Base-by-base conservation (phyloP, 2,113 vertebrate genomes). In the Pachycephala philippinensis region DNA sequence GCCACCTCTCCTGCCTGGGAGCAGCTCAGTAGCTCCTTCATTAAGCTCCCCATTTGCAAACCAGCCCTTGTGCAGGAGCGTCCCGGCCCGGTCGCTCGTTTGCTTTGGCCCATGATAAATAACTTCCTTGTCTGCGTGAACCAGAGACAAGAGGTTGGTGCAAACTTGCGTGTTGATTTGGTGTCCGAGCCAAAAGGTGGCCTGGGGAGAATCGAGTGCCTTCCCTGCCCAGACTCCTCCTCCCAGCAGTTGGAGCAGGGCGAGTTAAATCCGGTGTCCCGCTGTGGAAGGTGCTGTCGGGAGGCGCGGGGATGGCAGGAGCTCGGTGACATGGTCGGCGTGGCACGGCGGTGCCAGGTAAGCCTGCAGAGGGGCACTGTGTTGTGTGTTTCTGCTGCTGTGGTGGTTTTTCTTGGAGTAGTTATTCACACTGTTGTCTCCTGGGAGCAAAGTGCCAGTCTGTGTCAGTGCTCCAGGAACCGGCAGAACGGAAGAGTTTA, bases 101-200 rank as follows among this genome's bases (percentile, higher is more conserved):
- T 68, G 40, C 49, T 84, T 89, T 93, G 90, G 90, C 78, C 66
- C 2, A 0, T 10, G 66, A 92, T 96, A 76, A 97, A 77, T 76
- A 79, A 61, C 81, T 92, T 68, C 60, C 80, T 82, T 84, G 66
- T 94, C 86, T 81, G 35, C 2, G 74, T 33, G 70, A 89, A 65
- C 40, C 57, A 53, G 78, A 65, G 57, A 83, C 66, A 52, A 87
- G 63, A 50, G 82, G 7, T 61, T 65, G 85, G 63, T 83, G 88
- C 92, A 85, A 30, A 56, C 78, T 72, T 52, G 57, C n/a, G 89
- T 87, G 72, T 61, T 84, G 83, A 78, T 89, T 86, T 60, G 92
- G 60, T 84, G 89, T 75, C 72, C 69, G 28, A n/a, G 74, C 80
- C 93, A 92, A 60, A 59, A 7, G n/a, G 77, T 84, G 84, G 60